A percentile compares a stretch with the other conserved stretches of the same genome.
Evolutionary conservation across 2,797 vertebrate genomes (phyloP).

Genomic region (Alfaro cultratus): DNA sequence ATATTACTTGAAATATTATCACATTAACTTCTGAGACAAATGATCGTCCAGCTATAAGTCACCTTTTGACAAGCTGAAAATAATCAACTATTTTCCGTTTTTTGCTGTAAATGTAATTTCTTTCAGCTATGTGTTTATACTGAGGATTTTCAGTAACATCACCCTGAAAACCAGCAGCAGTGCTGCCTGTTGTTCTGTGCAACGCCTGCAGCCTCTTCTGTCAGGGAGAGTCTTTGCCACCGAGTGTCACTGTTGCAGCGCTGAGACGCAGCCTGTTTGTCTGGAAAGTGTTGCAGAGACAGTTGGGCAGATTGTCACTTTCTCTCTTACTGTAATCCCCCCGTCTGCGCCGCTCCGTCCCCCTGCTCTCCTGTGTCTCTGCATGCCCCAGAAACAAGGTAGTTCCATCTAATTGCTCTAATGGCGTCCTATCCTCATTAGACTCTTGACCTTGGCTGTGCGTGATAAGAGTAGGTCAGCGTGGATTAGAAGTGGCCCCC

Average conservation of each 20-base stretch:
- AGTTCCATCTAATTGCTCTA: constrained; percentile 78
- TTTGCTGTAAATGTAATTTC: neutral
- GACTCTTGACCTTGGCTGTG: constrained; percentile 80
- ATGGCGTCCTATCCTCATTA: constrained; percentile 80
- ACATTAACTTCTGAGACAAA: no score
- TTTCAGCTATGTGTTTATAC: neutral
- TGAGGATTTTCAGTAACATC: neutral
- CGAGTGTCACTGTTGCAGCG: constrained; percentile 77
- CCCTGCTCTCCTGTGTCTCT: constrained; percentile 47
- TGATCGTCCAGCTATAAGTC: neutral
- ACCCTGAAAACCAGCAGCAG: neutral
- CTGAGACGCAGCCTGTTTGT: constrained; percentile 32
- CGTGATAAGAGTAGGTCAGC: constrained; percentile 75
- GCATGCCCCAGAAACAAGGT: constrained; percentile 75
- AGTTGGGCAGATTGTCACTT: constrained; percentile 55
- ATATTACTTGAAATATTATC: no score
- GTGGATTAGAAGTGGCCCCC: constrained; percentile 73
- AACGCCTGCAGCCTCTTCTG: constrained; percentile 32
- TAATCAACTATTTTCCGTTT: neutral
- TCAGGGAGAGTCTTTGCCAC: constrained; percentile 57
- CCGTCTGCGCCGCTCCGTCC: neutral
- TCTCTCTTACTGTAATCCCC: constrained; percentile 57
- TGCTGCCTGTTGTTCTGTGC: constrained; percentile 3
- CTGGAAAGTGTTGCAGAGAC: constrained; percentile 35
- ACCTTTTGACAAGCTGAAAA: neutral